Percentiles rank a stretch among this genome's conserved stretches.
Conservation (phyloP, 2,797 vertebrate genomes). For the Sus cebifrons region DNA sequence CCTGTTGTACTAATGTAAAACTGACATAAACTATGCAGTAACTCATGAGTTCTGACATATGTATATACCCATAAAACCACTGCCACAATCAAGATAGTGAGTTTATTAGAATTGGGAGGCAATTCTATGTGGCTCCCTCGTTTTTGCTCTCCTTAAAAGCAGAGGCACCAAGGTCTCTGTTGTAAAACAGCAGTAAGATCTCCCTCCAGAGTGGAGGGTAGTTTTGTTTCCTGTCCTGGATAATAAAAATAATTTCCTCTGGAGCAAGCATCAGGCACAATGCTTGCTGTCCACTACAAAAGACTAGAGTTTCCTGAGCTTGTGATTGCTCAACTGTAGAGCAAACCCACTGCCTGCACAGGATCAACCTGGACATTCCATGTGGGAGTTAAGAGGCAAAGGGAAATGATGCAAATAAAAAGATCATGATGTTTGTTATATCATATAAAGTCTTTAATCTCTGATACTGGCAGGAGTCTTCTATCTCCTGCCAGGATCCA, state of each 20-base stretch:
- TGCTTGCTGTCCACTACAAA: not conserved
- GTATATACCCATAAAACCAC: not conserved
- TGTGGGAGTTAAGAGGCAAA: not conserved
- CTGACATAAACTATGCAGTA: not conserved
- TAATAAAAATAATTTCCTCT: slow-evolving; percentile 12
- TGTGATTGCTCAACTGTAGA: not conserved
- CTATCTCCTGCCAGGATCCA: not conserved
- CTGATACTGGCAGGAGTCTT: not conserved
- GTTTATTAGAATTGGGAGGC: not conserved
- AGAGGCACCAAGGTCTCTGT: not conserved
- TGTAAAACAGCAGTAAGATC: not conserved
- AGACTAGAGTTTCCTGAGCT: not conserved
- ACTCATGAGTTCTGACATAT: not conserved
- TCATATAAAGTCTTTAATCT: not conserved
- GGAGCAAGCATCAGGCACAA: not conserved
- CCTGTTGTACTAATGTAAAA: not conserved
- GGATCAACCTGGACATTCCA: not conserved
- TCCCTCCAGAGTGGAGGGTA: not conserved
- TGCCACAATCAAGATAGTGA: not conserved
- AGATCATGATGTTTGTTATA: not conserved
- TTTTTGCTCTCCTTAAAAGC: not conserved
- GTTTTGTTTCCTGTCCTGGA: not conserved
- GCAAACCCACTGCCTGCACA: not conserved
- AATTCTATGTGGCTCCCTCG: not conserved
- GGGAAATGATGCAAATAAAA: not conserved